Conservation (phyloP, 1,140 invertebrate species). For the Dreissena polymorpha region DNA sequence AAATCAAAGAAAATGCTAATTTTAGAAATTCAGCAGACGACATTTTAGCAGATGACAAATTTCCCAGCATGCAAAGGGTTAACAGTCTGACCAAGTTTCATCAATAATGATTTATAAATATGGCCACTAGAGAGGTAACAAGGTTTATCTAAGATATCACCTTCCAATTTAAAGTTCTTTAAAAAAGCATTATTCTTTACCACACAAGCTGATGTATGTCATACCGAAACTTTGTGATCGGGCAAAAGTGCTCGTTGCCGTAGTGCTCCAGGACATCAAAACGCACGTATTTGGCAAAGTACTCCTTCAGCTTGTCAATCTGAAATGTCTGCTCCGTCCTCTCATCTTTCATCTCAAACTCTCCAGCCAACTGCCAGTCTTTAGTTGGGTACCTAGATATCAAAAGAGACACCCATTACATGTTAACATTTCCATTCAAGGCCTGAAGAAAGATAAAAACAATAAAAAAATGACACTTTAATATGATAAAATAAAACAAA, state of each 20-base stretch:
- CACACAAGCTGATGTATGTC: too few species aligned
- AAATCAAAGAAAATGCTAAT: too few species aligned
- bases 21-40: too few species aligned
- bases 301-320: slow-evolving; percentile 83
- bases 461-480: background rate
- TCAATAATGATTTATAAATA: too few species aligned
- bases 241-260: slow-evolving; percentile 98
- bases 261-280: slow-evolving; percentile 94
- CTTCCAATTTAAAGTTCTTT: too few species aligned
- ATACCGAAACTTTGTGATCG: slow-evolving; percentile 86
- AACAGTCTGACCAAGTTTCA: too few species aligned
- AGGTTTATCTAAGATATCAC: too few species aligned
- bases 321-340: slow-evolving; percentile 93
- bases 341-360: slow-evolving; percentile 92
- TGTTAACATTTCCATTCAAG: background rate
- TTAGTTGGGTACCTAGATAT: slow-evolving; percentile 89
- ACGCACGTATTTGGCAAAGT: slow-evolving; percentile 96
- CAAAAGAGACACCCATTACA: background rate
- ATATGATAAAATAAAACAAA: background rate
- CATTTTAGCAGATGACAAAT: too few species aligned
- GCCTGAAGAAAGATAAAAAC: background rate
- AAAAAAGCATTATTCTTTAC: too few species aligned
- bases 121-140: too few species aligned
- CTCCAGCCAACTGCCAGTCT: slow-evolving; percentile 94
- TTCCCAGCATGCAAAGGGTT: too few species aligned